A percentile compares a stretch with the other conserved stretches of the same genome.
Conservation (phyloP, 2,888 invertebrate species). For the Odontocerum albicorne region DNA sequence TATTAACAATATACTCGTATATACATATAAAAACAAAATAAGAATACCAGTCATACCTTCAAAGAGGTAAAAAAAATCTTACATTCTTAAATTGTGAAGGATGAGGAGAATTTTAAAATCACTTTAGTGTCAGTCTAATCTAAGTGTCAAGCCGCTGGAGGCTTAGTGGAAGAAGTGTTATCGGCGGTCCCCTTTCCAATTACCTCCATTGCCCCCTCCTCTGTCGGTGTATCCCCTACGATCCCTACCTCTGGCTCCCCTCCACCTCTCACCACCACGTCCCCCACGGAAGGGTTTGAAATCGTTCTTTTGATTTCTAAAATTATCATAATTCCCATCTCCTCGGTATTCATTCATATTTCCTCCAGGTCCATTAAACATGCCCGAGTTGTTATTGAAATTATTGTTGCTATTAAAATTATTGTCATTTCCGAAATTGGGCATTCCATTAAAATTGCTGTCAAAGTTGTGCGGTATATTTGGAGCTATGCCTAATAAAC, state of each 20-base stretch:
- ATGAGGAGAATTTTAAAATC: constrained; percentile 41
- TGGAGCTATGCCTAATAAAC: constrained; percentile 60
- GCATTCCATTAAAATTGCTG: constrained; percentile 44
- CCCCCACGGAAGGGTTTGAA: constrained; percentile 35
- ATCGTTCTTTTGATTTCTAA: constrained; percentile 40
- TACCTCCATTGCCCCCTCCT: constrained; percentile 56
- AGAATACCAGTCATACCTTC: constrained; percentile 30
- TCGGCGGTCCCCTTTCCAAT: constrained; percentile 59
- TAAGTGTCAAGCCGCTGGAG: constrained; percentile 34
- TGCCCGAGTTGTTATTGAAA: constrained; percentile 45
- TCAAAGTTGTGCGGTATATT: constrained; percentile 57
- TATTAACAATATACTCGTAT: not conserved
- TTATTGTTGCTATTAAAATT: constrained; percentile 47
- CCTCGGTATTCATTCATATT: constrained; percentile 44
- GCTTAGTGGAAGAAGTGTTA: constrained; percentile 41
- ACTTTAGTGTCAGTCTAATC: constrained; percentile 55
- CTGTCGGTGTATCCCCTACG: constrained; percentile 48
- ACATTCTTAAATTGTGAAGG: constrained; percentile 32
- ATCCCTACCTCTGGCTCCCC: constrained; percentile 34
- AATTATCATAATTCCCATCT: constrained; percentile 42
- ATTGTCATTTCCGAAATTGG: constrained; percentile 32
- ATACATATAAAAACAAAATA: constrained; percentile 2
- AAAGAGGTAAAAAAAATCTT: constrained; percentile 20
- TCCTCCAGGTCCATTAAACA: constrained; percentile 51
- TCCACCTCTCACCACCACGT: constrained; percentile 30